These are phyloP conservation scores for Menidia beryllina DNA, from an alignment of 2,113 vertebrate genomes.

Conservation along the genomic window DNA sequence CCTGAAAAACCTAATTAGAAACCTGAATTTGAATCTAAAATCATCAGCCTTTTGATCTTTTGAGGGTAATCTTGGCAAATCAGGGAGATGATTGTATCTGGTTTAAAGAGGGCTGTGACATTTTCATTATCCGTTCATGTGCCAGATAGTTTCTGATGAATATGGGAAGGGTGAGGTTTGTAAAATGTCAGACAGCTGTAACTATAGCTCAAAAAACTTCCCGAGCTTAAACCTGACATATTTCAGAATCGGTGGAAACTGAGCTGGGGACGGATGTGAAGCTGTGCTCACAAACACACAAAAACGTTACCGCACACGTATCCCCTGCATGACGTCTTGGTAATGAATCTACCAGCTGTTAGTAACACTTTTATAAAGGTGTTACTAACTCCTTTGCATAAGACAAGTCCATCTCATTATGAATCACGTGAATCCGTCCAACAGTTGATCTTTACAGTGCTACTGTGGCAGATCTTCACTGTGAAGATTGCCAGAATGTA, in stretches of 20 bases:
- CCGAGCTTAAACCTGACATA: not conserved
- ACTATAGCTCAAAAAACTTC: not conserved
- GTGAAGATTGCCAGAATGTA: constrained; percentile 4
- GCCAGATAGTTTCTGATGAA: not conserved
- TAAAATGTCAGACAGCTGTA: not conserved
- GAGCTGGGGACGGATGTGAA: not conserved
- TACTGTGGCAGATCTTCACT: constrained; percentile 12
- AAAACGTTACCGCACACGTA: not conserved
- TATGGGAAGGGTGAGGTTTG: not conserved
- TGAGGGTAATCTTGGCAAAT: too few relatives aligned
- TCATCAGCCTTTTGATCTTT: too few relatives aligned
- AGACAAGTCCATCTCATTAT: not conserved
- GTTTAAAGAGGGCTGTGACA: not conserved
- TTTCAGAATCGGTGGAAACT: not conserved
- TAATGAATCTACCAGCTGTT: not conserved
- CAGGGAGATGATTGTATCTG: not conserved
- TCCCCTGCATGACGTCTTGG: not conserved
- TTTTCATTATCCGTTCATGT: not conserved
- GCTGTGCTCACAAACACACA: not conserved
- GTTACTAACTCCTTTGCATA: constrained; percentile 1
- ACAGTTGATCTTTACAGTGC: constrained; percentile 6
- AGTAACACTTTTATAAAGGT: constrained; percentile 8
- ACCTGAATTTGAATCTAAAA: constrained; percentile 7
- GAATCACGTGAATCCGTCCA: not conserved
- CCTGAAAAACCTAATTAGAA: not conserved